Evolutionary conservation across 2,797 vertebrate genomes (phyloP), one percentile per base, ranked within the genome.

Genomic region (Catostomus latipinnis): DNA sequence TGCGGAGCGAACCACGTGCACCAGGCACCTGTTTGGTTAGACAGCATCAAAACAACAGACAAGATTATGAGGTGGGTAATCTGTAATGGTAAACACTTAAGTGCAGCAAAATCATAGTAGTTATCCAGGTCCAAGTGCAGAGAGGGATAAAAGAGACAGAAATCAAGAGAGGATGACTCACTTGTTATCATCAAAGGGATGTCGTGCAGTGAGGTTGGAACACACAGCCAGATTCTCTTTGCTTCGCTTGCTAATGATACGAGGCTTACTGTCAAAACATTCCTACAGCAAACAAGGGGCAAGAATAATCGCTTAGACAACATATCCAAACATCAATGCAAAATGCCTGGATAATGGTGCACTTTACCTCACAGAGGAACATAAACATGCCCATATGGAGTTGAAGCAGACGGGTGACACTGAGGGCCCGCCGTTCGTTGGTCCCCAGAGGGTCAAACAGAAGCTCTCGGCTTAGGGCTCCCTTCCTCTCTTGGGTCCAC

Each of bases 241-340:
- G 90, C 96, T 97, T 90, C 96, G 96, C 89, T 98, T 98, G 93
- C 97, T 99, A 91, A 99, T 99, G 88, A 98, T 98, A 85, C 96
- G 95, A 87, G 98, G 98, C 89, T 99, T 99, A 92, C 97, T 98
- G 93, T 99, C 98, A 91, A 98, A 99, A 92, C 98, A 99, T 93
- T 98, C 97, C 98, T 99, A 92, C 1, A 48, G 62, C 57, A 87
- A 65, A 86, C 58, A 62, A 34, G 34, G 34, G 34, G 34, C 34
- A 3, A 52, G 13, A 57, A 80, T 85, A 2, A 0, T 49, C 58
- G 9, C 9, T 12, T 48, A 2, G 5, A 52, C 5, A 4, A 61
- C 7, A 14, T 14, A 60, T 66, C 4, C 14, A 10, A 14, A 56
- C 34, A 34, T 3, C 34, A n/a, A 69, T 52, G 1, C 43, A 8